Evolutionary conservation across 2,888 invertebrate species (phyloP).

Genomic region (Drosophila peninsularis): DNA sequence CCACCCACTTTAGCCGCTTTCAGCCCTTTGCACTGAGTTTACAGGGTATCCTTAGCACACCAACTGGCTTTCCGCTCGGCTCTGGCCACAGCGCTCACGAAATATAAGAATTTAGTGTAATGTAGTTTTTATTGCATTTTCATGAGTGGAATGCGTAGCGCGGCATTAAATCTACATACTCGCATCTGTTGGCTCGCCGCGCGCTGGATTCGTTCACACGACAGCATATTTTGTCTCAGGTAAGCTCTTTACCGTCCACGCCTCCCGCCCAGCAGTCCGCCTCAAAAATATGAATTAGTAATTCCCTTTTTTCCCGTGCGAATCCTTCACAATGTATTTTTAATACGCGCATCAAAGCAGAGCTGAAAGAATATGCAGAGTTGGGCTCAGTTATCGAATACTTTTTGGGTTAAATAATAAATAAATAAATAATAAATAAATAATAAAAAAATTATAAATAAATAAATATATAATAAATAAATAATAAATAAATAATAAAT

Average conservation of each 20-base stretch:
- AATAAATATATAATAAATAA: too few relatives aligned
- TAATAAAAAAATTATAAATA: too few relatives aligned
- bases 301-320: neutral
- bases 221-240: neutral
- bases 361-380: neutral
- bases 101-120: constrained; percentile 74
- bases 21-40: too few relatives aligned
- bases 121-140: constrained; percentile 73
- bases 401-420: neutral
- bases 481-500: too few relatives aligned
- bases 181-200: constrained; percentile 9
- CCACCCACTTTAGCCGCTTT: too few relatives aligned
- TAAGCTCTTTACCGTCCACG: neutral
- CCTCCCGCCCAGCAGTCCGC: neutral
- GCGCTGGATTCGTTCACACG: constrained; percentile 5
- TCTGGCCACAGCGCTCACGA: constrained; percentile 28
- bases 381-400: neutral
- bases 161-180: constrained; percentile 47
- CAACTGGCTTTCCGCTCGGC: constrained; percentile 5
- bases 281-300: constrained; percentile 10
- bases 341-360: neutral
- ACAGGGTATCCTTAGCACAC: constrained; percentile 1
- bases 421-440: too few relatives aligned
- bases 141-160: constrained; percentile 66
- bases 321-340: constrained; percentile 10